Evolutionary conservation across 2,888 invertebrate species (phyloP).

Genomic region (Platycnemis pennipes): DNA sequence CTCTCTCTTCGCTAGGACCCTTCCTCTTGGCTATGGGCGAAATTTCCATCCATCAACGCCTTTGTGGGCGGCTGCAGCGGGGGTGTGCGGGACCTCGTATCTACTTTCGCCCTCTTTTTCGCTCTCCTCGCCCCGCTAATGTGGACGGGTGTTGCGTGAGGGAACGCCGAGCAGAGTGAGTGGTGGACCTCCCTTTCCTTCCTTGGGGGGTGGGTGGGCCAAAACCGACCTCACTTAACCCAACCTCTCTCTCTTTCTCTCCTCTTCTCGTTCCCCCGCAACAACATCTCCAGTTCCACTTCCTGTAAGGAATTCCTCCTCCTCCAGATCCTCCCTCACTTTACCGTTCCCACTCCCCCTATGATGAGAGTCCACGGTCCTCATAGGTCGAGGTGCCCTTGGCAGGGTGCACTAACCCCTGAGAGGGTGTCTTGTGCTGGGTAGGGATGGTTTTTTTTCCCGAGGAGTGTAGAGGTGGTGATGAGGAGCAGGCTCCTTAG

Average conservation of each 20-base stretch:
- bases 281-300: constrained; percentile 56
- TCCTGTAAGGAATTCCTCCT: constrained; percentile 54
- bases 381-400: constrained; percentile 34
- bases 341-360: neutral
- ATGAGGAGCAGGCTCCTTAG: constrained; percentile 20
- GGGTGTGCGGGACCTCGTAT: neutral
- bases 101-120: neutral
- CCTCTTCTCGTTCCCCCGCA: neutral
- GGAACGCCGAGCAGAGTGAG: neutral
- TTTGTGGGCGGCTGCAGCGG: neutral
- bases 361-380: neutral
- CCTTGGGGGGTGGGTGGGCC: neutral
- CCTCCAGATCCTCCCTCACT: neutral
- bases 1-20: neutral
- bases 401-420: constrained; percentile 62
- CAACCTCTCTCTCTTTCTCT: neutral
- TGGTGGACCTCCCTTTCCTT: neutral
- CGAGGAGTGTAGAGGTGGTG: neutral
- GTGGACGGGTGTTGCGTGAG: neutral
- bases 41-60: constrained; percentile 66
- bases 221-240: constrained; percentile 31
- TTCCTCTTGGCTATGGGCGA: neutral
- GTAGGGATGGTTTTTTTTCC: constrained; percentile 21
- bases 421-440: neutral
- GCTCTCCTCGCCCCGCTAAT: neutral